Percentiles rank a stretch among this genome's conserved stretches.
Conservation (phyloP, 1,140 invertebrate genomes). For the Papilio helenus region DNA sequence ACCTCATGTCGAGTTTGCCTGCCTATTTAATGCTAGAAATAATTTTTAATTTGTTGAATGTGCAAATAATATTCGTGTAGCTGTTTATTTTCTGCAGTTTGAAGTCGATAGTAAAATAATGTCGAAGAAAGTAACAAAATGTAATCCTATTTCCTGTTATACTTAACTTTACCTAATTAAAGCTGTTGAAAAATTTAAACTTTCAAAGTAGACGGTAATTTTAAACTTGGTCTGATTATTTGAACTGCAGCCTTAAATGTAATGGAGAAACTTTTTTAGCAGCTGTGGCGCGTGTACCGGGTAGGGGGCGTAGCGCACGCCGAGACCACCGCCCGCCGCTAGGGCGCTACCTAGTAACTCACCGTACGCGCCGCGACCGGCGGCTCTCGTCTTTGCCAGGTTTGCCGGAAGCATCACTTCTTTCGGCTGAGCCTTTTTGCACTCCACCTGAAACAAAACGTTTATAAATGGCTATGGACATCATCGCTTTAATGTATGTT, state of each 20-base stretch:
- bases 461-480: not conserved
- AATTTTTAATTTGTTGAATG: no score
- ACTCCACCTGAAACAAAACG: slow-evolving; percentile 94
- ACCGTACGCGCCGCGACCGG: slow-evolving; percentile 96
- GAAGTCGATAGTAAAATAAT: no score
- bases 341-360: slow-evolving; percentile 94
- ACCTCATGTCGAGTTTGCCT: no score
- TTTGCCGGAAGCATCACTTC: slow-evolving; percentile 99
- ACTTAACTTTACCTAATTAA: not conserved
- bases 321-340: slow-evolving; percentile 82
- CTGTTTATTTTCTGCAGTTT: no score
- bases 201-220: slow-evolving; percentile 3
- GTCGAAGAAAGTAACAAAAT: no score
- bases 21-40: no score
- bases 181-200: not conserved
- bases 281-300: slow-evolving; percentile 84
- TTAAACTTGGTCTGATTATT: no score
- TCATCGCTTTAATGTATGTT: not conserved
- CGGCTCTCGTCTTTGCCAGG: slow-evolving; percentile 95
- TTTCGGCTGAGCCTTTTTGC: slow-evolving; percentile 99
- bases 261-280: no score
- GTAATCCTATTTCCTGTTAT: not conserved
- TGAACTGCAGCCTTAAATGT: no score
- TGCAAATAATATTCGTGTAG: no score
- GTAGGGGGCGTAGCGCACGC: slow-evolving; percentile 86